Evolutionary conservation across 2,888 invertebrate species (phyloP), one percentile per base, ranked within the genome.

Genomic region (Trachelus troglodyta): DNA sequence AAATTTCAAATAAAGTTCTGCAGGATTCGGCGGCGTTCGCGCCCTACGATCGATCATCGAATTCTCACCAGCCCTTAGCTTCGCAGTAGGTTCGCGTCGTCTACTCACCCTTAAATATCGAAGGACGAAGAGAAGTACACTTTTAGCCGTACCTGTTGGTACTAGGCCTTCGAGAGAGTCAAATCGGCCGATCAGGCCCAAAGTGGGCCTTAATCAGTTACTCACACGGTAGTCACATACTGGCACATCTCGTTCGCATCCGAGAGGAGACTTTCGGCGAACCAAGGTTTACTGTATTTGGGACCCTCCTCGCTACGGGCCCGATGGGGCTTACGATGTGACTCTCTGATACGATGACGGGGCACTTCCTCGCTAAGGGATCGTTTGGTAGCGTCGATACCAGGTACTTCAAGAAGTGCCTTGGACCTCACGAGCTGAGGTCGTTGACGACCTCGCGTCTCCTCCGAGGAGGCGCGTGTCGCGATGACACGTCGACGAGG

Each of bases 281-380:
- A 85, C 90, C 90, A 90, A 9, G 90, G 90, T 79, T 87, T 87
- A 9, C 83, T 89, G 84, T 87, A 87, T 71, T 88, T 88, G 23
- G 89, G 82, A 30, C 85, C 87, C 80, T 91, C 91, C 83, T 91
- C 91, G 85, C 91, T 91, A 76, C 88, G 88, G 1, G 91, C 90
- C 68, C 91, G 88, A 76, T 86, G 82, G 4, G 90, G 89, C 37
- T 85, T 89, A 34, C 87, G 87, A 56, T 85, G 80, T 31, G 87
- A 79, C 40, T 87, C 88, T 69, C 87, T 85, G 4, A 82, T 77
- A 31, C 86, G 84, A 79, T 85, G 84, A 23, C 89, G 83, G 4
- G 91, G 90, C 69, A 90, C 90, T 76, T 91, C 91, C 76, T 91
- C 91, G 85, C 91, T 91, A 71, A 90, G 81, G 34, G 91, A 91